Evolutionary conservation across 2,113 vertebrate genomes (phyloP).

Genomic region (Gracilinanus agilis): DNA sequence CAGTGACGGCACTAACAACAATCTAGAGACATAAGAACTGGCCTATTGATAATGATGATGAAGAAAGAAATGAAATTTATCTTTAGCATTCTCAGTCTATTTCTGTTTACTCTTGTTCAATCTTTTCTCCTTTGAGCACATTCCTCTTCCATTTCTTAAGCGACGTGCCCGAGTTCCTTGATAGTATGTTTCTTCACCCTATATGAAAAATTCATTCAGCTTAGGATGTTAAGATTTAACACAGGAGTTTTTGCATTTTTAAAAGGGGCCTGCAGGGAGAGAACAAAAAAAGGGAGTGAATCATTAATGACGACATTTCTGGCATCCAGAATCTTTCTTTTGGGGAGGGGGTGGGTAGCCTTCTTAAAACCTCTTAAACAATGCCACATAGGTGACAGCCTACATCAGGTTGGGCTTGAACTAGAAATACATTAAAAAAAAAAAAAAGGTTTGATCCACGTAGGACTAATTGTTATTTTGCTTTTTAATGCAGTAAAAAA

Average conservation of each 20-base stretch:
- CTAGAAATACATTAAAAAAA: neutral
- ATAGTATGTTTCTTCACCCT: neutral
- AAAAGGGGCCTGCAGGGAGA: slow-evolving; percentile 13
- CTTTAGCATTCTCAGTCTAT: neutral
- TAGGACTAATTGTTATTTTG: slow-evolving; percentile 27
- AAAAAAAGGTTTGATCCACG: neutral
- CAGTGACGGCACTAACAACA: neutral
- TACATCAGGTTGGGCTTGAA: neutral
- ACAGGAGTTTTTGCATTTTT: neutral
- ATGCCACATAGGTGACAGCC: neutral
- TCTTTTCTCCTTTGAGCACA: neutral
- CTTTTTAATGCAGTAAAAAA: neutral
- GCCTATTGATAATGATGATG: neutral
- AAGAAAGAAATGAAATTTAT: neutral
- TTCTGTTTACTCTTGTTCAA: neutral
- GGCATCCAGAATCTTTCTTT: neutral
- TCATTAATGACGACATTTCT: slow-evolving; percentile 27
- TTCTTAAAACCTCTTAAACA: neutral
- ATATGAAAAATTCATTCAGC: neutral
- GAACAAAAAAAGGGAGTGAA: neutral
- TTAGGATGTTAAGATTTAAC: neutral
- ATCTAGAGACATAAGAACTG: neutral
- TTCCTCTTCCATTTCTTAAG: neutral
- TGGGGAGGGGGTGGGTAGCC: neutral
- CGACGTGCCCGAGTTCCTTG: neutral